Percentiles rank a stretch among this genome's conserved stretches.
Conservation (phyloP, 2,797 vertebrate genomes). For the Macropodus opercularis region DNA sequence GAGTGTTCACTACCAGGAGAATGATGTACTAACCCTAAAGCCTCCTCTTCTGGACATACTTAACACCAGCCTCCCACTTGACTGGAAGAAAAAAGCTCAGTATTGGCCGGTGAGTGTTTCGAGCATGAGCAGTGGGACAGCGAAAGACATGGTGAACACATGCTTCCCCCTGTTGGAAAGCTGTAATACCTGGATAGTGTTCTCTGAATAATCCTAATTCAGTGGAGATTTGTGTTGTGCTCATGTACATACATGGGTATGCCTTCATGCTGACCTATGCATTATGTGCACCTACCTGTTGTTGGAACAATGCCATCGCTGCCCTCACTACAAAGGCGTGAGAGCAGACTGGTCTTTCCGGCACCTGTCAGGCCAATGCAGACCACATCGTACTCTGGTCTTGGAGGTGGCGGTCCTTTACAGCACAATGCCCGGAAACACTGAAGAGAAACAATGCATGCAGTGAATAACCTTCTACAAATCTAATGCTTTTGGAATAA, state of each 20-base stretch:
- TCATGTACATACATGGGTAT: too few species aligned
- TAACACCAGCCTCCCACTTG: conserved; percentile 54
- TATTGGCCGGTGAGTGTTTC: conserved; percentile 36
- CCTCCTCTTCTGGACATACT: conserved; percentile 60
- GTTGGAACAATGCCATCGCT: conserved; percentile 89
- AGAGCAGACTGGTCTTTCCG: conserved; percentile 95
- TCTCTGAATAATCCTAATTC: conserved; percentile 27
- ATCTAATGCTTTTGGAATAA: too few species aligned
- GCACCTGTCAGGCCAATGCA: conserved; percentile 97
- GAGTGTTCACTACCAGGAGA: conserved; percentile 53
- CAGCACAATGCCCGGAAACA: conserved; percentile 99
- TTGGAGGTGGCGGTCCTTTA: conserved; percentile 93
- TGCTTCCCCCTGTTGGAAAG: conserved; percentile 37
- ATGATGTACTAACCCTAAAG: conserved; percentile 56
- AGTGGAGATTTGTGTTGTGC: too few species aligned
- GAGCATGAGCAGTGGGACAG: conserved; percentile 29
- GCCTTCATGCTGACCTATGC: too few species aligned
- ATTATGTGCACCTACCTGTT: conserved; percentile 83
- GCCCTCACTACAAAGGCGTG: conserved; percentile 93
- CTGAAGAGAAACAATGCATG: conserved; percentile 70
- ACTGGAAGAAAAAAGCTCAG: conserved; percentile 32
- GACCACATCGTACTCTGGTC: conserved; percentile 97
- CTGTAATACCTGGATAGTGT: conserved; percentile 34
- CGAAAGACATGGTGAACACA: conserved; percentile 33
- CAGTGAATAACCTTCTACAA: too few species aligned